phyloP scores from a whole-genome alignment of 2,888 invertebrate species.

The Caenorhabditis sp. region DNA sequence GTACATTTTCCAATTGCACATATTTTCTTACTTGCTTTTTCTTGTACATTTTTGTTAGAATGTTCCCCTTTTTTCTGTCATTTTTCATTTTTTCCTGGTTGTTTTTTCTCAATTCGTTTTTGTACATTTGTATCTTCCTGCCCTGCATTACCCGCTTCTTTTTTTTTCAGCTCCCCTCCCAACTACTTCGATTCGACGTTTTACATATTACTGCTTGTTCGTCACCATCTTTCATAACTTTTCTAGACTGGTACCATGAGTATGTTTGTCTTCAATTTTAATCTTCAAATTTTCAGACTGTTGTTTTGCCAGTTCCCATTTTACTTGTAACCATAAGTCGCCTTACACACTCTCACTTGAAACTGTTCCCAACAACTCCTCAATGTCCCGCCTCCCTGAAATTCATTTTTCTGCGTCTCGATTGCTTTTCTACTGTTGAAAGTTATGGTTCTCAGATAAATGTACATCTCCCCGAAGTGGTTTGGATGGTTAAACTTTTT shows the following conservation, averaged over 20 bases:
- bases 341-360: conserved; percentile 24
- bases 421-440: neutral
- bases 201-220: conserved; percentile 19
- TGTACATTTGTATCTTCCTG: conserved; percentile 32
- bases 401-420: neutral
- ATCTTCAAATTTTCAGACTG: neutral
- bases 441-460: neutral
- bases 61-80: conserved; percentile 21
- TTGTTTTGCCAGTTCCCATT: conserved; percentile 22
- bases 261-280: conserved; percentile 13
- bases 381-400: neutral
- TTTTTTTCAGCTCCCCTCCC: conserved; percentile 5
- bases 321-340: conserved; percentile 30
- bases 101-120: conserved; percentile 4
- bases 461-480: neutral
- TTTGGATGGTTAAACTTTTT: too few relatives aligned
- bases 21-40: neutral
- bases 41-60: conserved; percentile 59
- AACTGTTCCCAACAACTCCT: neutral
- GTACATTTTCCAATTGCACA: neutral
- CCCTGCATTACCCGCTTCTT: conserved; percentile 29
- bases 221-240: conserved; percentile 53
- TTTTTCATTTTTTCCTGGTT: neutral
- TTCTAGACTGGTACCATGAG: conserved; percentile 56
- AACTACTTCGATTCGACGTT: conserved; percentile 29